Conservation (phyloP, 2,797 vertebrate genomes). For the Coregonus ussuriensis region DNA sequence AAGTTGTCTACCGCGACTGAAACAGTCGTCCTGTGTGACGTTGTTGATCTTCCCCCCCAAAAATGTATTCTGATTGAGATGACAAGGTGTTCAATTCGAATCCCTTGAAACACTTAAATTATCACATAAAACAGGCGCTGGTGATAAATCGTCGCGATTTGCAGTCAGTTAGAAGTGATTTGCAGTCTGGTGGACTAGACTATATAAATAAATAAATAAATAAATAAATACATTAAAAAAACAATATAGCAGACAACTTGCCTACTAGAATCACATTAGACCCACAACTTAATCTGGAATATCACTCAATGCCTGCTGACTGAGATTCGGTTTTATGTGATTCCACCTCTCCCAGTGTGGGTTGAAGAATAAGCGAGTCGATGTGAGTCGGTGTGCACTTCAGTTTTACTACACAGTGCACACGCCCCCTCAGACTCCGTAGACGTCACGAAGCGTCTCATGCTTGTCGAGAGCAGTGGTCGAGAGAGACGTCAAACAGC, state of each 20-base stretch:
- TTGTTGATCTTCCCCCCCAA: not conserved
- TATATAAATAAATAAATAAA: not conserved
- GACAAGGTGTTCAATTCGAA: not conserved
- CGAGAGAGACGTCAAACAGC: constrained; percentile 35
- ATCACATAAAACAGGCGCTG: not conserved
- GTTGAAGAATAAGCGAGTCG: constrained; percentile 31
- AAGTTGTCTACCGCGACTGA: not conserved
- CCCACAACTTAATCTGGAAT: not conserved
- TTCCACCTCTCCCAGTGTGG: not conserved
- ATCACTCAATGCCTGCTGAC: not conserved
- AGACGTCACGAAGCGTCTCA: constrained; percentile 40
- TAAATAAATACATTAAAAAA: not conserved
- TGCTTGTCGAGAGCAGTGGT: not conserved
- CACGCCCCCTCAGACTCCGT: constrained; percentile 46
- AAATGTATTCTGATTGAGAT: not conserved
- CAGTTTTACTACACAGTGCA: constrained; percentile 44
- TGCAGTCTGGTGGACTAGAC: too few relatives aligned
- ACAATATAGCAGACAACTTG: not conserved
- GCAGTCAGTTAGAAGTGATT: not conserved
- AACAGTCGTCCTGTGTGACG: constrained; percentile 1
- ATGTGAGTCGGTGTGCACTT: constrained; percentile 13
- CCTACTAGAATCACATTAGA: not conserved
- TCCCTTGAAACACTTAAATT: not conserved
- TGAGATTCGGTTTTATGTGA: not conserved
- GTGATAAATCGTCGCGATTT: not conserved